Base-by-base conservation (phyloP, 2,888 invertebrate genomes). In the Drosophila hamatofila region DNA sequence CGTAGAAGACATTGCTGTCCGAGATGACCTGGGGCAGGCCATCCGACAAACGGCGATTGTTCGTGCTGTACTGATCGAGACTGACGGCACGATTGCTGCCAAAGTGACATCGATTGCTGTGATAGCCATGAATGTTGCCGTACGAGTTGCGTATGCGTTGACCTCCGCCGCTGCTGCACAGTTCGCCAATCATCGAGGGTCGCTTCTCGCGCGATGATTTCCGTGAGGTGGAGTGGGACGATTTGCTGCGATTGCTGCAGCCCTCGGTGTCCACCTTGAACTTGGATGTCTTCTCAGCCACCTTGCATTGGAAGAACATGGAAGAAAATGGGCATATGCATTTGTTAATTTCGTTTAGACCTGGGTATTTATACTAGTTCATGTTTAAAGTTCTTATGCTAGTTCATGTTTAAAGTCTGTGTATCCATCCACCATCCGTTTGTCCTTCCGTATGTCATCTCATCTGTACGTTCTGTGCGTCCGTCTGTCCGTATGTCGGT, bases 181-280 rank as follows among this genome's bases (percentile, higher is more conserved):
- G 91, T 72, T 93, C 93, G 9, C 93, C 92, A 18, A 93, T 92
- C 93, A 93, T 93, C 35, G 93, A 93, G 66, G 93, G 93, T 0
- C 93, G 92, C 80, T 95, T 94, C 85, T 96, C 96, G 21, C 95
- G 93, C 72, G 95, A 95, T 11, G 95, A 95, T 90, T 96, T 96
- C 21, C 95, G 92, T 25, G 95, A 95, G n/a, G 95, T 95, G 0
- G 95, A 95, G 90, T 95, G 92, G 35, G 92, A 91, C n/a, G 91
- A 95, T 87, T 95, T 95, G 83, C 94, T 95, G 5, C 95, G 92
- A 25, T 93, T 92, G 80, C 94, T 92, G 74, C 93, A 94, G 62
- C 95, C 94, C 89, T 96, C 96, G 1, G 96, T 96, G 39, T 96
- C 95, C 78, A 96, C 96, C 91, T 96, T 96, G 90, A 96, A 96